Evolutionary conservation across 2,888 invertebrate genomes (phyloP), one percentile per base, ranked within the genome.

Genomic region (Rhorus exstirpatorius): DNA sequence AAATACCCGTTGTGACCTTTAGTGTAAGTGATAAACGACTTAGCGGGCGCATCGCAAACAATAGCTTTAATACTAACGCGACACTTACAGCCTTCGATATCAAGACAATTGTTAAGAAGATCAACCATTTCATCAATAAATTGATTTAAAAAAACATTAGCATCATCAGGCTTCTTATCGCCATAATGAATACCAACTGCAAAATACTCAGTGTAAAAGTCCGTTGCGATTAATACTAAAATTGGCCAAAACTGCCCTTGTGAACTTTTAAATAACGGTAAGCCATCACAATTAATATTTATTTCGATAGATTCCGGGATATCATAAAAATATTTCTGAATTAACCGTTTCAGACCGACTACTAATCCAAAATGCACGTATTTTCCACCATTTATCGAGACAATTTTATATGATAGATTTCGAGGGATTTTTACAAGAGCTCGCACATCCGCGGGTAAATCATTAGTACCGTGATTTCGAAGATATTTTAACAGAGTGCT

Each of bases 181-280:
- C 86, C 87, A 82, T 63, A 65, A 79, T 79, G 31, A 53, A 74
- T 51, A 12, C 74, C 74, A 74, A 74, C 63, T 38, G 26, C 49
- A 65, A 80, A 77, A 68, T 83, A 83, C 44, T 81, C 70, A 12
- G 75, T 77, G 61, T 31, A 76, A 58, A 79, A 74, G 24, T 77
- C 60, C 8, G 26, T 65, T 17, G 17, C 31, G 12, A 82, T 55
- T 8, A 76, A 67, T 44, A 60, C 86, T 24, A 86, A 74, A 74
- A 86, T 83, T 51, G 86, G 87, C 86, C 86, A 88, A 85, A 88
- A 86, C 68, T 86, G 83, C 17, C 85, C 85, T 67, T 75, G 63
- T 1, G 86, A 86, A 55, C 86, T 85, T 76, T 86, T 83, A 51
- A 76, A 77, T 24, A 87, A 68, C 19, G 87, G 86, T 58, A 87